Percentiles rank a stretch among this genome's conserved stretches.
Evolutionary conservation across 2,113 vertebrate species (phyloP).

Genomic region (Mobula hypostoma): DNA sequence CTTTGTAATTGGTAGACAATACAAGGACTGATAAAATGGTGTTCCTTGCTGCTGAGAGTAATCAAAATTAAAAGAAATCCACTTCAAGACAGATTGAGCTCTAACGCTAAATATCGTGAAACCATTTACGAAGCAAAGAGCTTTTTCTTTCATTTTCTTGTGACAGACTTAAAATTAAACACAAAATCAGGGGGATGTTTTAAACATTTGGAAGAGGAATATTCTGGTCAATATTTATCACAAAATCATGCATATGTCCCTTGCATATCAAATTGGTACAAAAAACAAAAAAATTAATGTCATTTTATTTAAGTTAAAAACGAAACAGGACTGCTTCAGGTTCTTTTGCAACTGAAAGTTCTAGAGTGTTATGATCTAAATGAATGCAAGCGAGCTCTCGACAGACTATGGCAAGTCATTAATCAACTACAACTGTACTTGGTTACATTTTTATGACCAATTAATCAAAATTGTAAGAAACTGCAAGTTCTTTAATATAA

Average conservation of each 20-base stretch:
- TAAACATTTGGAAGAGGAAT: not conserved
- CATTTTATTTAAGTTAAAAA: conserved; percentile 7
- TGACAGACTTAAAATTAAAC: not conserved
- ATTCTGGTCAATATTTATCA: not conserved
- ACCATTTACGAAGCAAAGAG: not conserved
- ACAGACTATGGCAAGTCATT: conserved; percentile 18
- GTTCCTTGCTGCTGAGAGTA: not conserved
- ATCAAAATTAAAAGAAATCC: not conserved
- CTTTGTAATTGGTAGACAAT: too few relatives aligned
- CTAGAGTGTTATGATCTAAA: not conserved
- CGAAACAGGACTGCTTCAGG: not conserved
- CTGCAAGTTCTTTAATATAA: not conserved
- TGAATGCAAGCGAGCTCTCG: not conserved
- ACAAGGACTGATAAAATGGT: not conserved
- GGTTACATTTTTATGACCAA: conserved; percentile 22
- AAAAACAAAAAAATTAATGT: too few relatives aligned
- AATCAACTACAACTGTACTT: conserved; percentile 23
- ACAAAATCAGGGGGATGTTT: too few relatives aligned
- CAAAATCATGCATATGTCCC: not conserved
- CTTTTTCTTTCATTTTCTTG: not conserved
- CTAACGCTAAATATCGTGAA: not conserved
- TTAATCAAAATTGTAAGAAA: conserved; percentile 31
- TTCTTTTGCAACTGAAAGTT: not conserved
- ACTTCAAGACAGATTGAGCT: not conserved
- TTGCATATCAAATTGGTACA: not conserved